phyloP scores from a whole-genome alignment of 2,888 invertebrate species.

The Metallyticus violacea region DNA sequence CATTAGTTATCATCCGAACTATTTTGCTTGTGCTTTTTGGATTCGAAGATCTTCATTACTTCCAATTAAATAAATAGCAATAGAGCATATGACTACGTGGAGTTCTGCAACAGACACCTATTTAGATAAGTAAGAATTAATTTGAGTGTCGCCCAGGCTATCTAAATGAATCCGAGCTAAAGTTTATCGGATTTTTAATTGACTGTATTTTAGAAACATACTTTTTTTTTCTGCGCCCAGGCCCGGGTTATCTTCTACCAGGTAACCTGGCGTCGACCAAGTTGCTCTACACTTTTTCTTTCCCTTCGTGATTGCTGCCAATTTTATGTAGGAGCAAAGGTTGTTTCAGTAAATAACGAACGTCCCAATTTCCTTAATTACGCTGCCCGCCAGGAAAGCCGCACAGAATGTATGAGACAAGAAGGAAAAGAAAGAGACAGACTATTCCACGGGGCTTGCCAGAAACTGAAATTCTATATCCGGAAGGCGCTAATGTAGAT shows the following conservation, averaged over 20 bases:
- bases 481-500: not conserved
- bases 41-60: no score
- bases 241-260: not conserved
- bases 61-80: no score
- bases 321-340: constrained; percentile 13
- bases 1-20: no score
- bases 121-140: no score
- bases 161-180: no score
- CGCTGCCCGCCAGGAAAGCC: not conserved
- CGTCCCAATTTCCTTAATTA: constrained; percentile 15
- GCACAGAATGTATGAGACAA: not conserved
- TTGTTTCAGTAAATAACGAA: constrained; percentile 17
- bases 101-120: no score
- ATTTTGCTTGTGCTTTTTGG: no score
- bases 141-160: no score
- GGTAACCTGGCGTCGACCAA: not conserved
- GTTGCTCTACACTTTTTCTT: not conserved
- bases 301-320: constrained; percentile 8
- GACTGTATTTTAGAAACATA: not conserved
- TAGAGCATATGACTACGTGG: no score
- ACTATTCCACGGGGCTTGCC: not conserved
- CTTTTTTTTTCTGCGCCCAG: not conserved
- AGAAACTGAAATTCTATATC: not conserved
- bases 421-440: not conserved
- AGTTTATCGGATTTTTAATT: not conserved